Evolutionary conservation across 2,888 invertebrate species (phyloP), one percentile per base, ranked within the genome.

Genomic region (Cetonia aurata): DNA sequence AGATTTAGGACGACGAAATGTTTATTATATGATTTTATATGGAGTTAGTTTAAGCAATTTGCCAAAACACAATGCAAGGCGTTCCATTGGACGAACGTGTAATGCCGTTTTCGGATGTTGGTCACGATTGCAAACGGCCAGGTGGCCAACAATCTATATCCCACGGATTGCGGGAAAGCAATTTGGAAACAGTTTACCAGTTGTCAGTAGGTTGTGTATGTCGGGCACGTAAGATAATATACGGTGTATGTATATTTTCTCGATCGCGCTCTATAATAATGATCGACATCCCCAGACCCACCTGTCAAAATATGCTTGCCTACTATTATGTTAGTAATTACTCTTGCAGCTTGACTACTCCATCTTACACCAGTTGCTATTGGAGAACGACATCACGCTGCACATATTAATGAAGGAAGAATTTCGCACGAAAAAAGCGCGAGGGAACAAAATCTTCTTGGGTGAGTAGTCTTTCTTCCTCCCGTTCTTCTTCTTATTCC

Each of bases 341-440:
- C 25, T 25, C 25, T 25, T 25, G 25, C 83, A 94, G 91, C 84
- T 93, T 83, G 95, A 96, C 83, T 95, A 94, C 81, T 90, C 93
- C 1, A 93, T 93, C 31, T 88, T 96, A 70, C 90, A 93, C 80
- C 93, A 95, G 85, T 91, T 92, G 75, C 86, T 96, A 80, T 87
- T 92, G 77, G 95, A 96, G 83, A 92, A 91, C 81, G 93, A 92
- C 1, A 91, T 94, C 70, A 92, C 91, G 2, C 86, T 96, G 0
- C 96, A 96, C 80, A 91, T 96, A 71, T 83, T 96, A 37, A 94
- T 95, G 89, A 91, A 94, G 79, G 91, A 91, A 10, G 92, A 94
- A 76, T 95, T 96, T 80, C 88, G 89, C 69, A 87, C 94, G 73
- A 91, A 92, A 59, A 94, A 92, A 83, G 89, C 89, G 72, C 88